phyloP scores from a whole-genome alignment of 2,113 vertebrate genomes.

The Neopipo cinnamomea region DNA sequence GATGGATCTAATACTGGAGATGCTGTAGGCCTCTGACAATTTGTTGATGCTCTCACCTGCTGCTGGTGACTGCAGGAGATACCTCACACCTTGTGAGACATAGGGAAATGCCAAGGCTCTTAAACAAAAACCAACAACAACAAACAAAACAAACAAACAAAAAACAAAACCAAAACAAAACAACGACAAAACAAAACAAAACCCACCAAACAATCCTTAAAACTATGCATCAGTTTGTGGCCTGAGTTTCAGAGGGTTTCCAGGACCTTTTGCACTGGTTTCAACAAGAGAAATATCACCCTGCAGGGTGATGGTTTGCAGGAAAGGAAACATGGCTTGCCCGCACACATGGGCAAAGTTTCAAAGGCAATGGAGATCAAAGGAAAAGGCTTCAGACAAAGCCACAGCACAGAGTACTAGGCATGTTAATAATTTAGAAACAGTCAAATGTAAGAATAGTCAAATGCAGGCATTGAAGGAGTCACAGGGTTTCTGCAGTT shows the following conservation, averaged over 20 bases:
- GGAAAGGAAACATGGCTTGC: background rate
- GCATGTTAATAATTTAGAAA: slow-evolving; percentile 3
- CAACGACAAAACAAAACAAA: too few species aligned
- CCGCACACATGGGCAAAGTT: background rate
- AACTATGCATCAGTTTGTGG: background rate
- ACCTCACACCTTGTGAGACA: background rate
- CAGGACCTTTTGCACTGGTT: background rate
- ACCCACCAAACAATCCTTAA: background rate
- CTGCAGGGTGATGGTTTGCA: background rate
- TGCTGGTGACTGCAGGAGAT: background rate
- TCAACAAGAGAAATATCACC: background rate
- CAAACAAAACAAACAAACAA: fast-evolving
- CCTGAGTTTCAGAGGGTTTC: background rate
- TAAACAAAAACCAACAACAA: too few species aligned
- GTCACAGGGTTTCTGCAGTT: background rate
- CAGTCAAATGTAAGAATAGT: background rate
- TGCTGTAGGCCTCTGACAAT: background rate
- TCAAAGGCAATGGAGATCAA: slow-evolving; percentile 38
- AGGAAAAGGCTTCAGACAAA: slow-evolving; percentile 13
- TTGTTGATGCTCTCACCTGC: background rate
- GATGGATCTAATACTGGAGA: background rate
- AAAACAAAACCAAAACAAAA: background rate
- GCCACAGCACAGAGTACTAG: background rate
- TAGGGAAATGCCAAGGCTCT: background rate
- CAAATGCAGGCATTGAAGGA: background rate